Conservation (phyloP, 2,888 invertebrate genomes). For the Tetramorium bicarinatum region DNA sequence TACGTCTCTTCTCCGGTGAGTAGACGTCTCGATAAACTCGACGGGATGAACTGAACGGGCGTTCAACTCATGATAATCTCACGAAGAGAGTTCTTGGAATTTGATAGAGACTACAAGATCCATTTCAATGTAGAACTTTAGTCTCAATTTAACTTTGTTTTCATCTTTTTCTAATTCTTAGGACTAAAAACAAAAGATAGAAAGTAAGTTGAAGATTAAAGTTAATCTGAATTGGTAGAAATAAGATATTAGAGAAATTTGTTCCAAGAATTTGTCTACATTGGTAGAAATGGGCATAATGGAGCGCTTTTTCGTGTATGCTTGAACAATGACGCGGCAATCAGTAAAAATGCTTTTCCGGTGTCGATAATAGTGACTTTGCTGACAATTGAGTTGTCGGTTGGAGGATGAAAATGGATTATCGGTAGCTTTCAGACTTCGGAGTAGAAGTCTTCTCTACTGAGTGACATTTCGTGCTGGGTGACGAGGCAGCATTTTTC, state of each 20-base stretch:
- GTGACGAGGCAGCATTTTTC: slow-evolving; percentile 34
- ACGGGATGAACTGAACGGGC: neutral
- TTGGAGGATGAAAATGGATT: neutral
- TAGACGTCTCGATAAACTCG: slow-evolving; percentile 4
- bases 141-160: too few species aligned
- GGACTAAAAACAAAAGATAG: too few species aligned
- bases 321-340: neutral
- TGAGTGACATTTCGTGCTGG: neutral
- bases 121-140: too few species aligned
- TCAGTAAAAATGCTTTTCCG: neutral
- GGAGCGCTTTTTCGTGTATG: neutral
- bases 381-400: neutral
- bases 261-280: too few species aligned
- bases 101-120: too few species aligned
- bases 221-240: too few species aligned
- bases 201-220: too few species aligned
- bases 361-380: neutral
- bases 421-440: neutral
- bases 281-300: too few species aligned
- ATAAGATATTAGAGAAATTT: too few species aligned
- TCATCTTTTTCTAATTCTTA: too few species aligned
- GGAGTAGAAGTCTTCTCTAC: neutral
- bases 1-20: slow-evolving; percentile 35
- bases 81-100: too few species aligned
- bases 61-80: neutral